Percentiles rank a stretch among this genome's conserved stretches.
phyloP scores from a whole-genome alignment of 2,888 invertebrate genomes.

The Campoplex capitator region DNA sequence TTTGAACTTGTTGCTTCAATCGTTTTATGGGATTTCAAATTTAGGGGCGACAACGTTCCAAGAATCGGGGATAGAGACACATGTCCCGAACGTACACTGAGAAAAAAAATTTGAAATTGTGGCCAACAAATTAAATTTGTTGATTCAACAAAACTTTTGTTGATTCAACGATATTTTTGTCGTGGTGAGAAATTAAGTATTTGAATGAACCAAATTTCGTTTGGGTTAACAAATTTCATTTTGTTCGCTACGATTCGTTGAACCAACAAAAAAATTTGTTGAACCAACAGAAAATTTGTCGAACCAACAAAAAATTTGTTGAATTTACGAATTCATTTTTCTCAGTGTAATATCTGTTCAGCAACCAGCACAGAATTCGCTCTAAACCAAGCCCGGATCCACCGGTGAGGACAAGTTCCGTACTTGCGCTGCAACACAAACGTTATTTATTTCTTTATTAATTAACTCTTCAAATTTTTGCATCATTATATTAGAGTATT shows the following conservation, averaged over 20 bases:
- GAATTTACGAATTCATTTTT: too few species aligned
- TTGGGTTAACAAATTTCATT: too few species aligned
- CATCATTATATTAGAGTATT: neutral
- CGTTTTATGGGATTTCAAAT: neutral
- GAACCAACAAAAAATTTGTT: too few species aligned
- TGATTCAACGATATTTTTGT: too few species aligned
- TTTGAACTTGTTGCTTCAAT: conserved; percentile 1
- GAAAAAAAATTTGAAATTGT: too few species aligned
- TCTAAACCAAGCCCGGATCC: conserved; percentile 99
- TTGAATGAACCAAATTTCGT: too few species aligned
- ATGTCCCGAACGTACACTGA: conserved; percentile 98
- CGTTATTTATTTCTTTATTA: neutral
- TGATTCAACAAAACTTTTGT: too few species aligned
- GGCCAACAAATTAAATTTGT: too few species aligned
- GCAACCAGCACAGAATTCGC: conserved; percentile 98
- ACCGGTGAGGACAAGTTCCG: conserved; percentile 97
- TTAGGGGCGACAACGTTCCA: conserved; percentile 96
- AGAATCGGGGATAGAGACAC: conserved; percentile 98
- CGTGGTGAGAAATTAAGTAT: too few species aligned
- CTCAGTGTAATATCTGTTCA: conserved; percentile 88
- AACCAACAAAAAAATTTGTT: too few species aligned
- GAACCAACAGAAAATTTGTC: too few species aligned
- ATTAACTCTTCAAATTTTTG: neutral
- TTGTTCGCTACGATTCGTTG: too few species aligned
- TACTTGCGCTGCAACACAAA: conserved; percentile 91